Evolutionary conservation across 2,113 vertebrate species (phyloP).

Genomic region (Albula glossodonta): DNA sequence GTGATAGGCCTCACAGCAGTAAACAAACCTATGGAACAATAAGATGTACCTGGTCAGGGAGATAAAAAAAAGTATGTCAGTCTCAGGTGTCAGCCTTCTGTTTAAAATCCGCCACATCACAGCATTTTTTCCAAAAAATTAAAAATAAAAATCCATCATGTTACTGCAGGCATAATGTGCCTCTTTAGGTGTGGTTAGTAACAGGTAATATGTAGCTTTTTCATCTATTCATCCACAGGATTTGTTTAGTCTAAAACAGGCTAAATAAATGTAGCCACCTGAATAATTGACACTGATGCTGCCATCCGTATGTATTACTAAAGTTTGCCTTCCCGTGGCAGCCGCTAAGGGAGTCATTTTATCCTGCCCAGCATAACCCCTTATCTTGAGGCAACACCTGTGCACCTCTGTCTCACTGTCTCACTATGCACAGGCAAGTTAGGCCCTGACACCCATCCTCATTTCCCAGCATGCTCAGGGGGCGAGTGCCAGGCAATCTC

Average conservation of each 20-base stretch:
- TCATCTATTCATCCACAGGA: not conserved
- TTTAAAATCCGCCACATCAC: not conserved
- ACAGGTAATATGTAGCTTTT: not conserved
- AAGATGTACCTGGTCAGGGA: not conserved
- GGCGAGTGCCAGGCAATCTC: not conserved
- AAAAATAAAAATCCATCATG: not conserved
- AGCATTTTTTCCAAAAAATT: not conserved
- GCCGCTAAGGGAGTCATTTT: slow-evolving; percentile 15
- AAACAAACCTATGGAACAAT: not conserved
- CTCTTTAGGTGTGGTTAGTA: not conserved
- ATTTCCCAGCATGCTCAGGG: not conserved
- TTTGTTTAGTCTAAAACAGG: not conserved
- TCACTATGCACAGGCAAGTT: not conserved
- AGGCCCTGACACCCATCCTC: not conserved
- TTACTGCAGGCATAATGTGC: not conserved
- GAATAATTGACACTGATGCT: not conserved
- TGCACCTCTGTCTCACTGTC: not conserved
- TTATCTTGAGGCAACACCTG: slow-evolving; percentile 14
- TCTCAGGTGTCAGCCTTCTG: not conserved
- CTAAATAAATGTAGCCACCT: not conserved
- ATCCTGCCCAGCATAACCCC: not conserved
- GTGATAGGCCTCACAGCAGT: not conserved
- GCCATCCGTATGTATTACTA: slow-evolving; percentile 4
- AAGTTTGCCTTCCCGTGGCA: not conserved
- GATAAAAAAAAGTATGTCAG: not conserved